Conservation (phyloP, 2,113 vertebrate species). For the Polypterus bichir region DNA sequence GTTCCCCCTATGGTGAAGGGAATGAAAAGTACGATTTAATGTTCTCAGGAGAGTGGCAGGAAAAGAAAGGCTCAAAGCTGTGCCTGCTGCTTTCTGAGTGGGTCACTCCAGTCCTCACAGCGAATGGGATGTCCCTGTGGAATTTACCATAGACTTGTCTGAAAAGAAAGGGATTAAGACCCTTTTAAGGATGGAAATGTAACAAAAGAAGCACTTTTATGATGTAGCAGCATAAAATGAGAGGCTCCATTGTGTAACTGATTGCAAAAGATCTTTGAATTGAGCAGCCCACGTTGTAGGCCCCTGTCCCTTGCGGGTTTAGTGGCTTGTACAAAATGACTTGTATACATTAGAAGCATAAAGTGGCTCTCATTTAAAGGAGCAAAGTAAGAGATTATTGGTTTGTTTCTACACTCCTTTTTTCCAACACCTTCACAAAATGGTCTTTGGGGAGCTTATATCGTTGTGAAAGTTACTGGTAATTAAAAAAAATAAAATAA, state of each 20-base stretch:
- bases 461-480: slow-evolving; percentile 88
- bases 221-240: slow-evolving; percentile 95
- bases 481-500: slow-evolving; percentile 65
- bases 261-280: slow-evolving; percentile 83
- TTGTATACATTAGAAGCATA: slow-evolving; percentile 50
- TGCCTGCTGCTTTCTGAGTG: slow-evolving; percentile 61
- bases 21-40: slow-evolving; percentile 82
- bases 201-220: slow-evolving; percentile 96
- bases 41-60: slow-evolving; percentile 68
- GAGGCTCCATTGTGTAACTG: slow-evolving; percentile 71
- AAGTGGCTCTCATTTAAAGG: slow-evolving; percentile 59
- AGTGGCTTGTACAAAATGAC: slow-evolving; percentile 57
- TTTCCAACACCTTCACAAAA: slow-evolving; percentile 54
- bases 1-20: slow-evolving; percentile 64
- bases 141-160: slow-evolving; percentile 70
- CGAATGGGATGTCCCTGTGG: slow-evolving; percentile 79
- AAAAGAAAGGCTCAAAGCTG: slow-evolving; percentile 68
- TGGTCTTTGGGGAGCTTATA: slow-evolving; percentile 73
- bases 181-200: slow-evolving; percentile 82
- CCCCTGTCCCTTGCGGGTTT: slow-evolving; percentile 44
- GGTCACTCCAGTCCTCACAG: slow-evolving; percentile 67
- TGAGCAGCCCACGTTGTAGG: slow-evolving; percentile 47
- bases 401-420: slow-evolving; percentile 75
- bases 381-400: slow-evolving; percentile 69
- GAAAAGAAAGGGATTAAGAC: slow-evolving; percentile 89